A percentile compares a stretch with the other conserved stretches of the same genome.
Conservation (phyloP, 2,888 invertebrate species). For the Sericinus montela region DNA sequence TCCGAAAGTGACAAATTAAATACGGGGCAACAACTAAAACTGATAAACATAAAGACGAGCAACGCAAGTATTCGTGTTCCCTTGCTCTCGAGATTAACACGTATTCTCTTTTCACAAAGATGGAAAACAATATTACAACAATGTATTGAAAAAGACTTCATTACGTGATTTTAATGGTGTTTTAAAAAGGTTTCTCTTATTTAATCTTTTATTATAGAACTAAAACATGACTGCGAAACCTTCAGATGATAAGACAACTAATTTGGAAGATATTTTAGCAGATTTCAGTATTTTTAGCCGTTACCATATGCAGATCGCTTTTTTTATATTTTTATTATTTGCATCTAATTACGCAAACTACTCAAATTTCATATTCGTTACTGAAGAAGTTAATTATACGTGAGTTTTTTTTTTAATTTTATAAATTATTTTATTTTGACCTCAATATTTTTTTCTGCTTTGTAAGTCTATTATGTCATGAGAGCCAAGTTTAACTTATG, state of each 20-base stretch:
- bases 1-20: no score
- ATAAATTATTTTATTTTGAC: no score
- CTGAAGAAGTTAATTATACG: constrained; percentile 37
- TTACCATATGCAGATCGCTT: constrained; percentile 32
- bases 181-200: no score
- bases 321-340: constrained; percentile 32
- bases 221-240: constrained; percentile 20
- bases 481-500: no score
- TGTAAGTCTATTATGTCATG: no score
- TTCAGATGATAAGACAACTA: constrained; percentile 21
- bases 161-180: no score
- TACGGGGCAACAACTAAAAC: no score
- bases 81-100: constrained; percentile 1
- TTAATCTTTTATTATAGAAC: no score
- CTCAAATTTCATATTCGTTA: constrained; percentile 38
- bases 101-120: no score
- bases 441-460: no score
- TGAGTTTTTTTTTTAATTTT: no score
- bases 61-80: constrained; percentile 7
- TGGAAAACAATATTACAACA: background rate
- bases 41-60: background rate
- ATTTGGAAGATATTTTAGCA: constrained; percentile 38
- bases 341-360: constrained; percentile 33
- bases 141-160: background rate
- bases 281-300: constrained; percentile 34